phyloP scores from a whole-genome alignment of 1,140 invertebrate species.

The Drosophila pseudoananassae region DNA sequence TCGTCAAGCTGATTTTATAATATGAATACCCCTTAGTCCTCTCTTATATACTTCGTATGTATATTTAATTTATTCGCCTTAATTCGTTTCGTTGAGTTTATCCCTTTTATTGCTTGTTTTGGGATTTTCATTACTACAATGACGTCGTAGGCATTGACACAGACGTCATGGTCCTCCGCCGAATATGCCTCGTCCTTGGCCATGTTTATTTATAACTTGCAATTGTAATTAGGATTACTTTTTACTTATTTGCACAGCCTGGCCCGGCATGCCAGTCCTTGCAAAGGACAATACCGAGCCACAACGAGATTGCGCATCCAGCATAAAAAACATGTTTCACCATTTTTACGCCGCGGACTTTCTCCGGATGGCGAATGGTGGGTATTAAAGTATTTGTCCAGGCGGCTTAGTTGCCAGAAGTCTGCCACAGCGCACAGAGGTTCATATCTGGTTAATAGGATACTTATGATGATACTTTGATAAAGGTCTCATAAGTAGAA shows the following conservation, averaged over 20 bases:
- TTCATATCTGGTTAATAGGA: slow-evolving; percentile 55
- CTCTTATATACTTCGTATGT: background rate
- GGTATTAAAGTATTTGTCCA: slow-evolving; percentile 73
- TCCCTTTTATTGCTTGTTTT: slow-evolving; percentile 80
- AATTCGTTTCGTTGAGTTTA: slow-evolving; percentile 67
- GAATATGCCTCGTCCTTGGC: slow-evolving; percentile 34
- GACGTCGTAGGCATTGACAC: background rate
- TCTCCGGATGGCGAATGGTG: slow-evolving; percentile 33
- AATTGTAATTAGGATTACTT: slow-evolving; percentile 82
- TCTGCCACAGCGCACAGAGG: background rate
- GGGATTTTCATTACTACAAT: slow-evolving; percentile 76
- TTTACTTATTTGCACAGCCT: slow-evolving; percentile 75
- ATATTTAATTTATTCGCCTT: slow-evolving; percentile 11
- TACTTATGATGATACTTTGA: slow-evolving; percentile 46
- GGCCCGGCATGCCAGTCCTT: slow-evolving; percentile 34
- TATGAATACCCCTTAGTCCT: background rate
- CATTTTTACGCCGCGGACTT: slow-evolving; percentile 60
- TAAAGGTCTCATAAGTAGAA: slow-evolving; percentile 15
- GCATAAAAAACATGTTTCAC: slow-evolving; percentile 72
- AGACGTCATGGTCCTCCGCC: slow-evolving; percentile 35
- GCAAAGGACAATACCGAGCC: slow-evolving; percentile 14
- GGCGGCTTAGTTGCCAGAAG: slow-evolving; percentile 57
- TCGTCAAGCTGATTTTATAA: background rate
- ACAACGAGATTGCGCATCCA: slow-evolving; percentile 36
- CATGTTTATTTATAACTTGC: slow-evolving; percentile 81